These are phyloP conservation scores for Seriola quinqueradiata DNA, from an alignment of 2,113 vertebrate species.

Conservation along the genomic window DNA sequence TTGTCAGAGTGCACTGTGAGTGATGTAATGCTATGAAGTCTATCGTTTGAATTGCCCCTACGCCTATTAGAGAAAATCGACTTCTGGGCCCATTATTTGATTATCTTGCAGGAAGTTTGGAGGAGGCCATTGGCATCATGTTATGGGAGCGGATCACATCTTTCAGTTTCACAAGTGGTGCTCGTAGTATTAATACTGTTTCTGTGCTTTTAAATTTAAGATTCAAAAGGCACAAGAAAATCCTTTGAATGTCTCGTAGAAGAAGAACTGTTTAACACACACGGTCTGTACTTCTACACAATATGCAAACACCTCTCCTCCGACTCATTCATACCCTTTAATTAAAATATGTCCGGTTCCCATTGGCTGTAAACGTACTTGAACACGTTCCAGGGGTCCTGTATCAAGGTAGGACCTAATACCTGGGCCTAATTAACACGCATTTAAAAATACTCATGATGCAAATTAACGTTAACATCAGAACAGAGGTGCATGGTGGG, in stretches of 20 bases:
- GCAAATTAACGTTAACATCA: slow-evolving; percentile 81
- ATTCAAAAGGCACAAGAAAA: background rate
- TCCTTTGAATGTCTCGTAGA: background rate
- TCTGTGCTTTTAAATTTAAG: slow-evolving; percentile 31
- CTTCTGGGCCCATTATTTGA: slow-evolving; percentile 81
- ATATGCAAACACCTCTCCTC: slow-evolving; percentile 20
- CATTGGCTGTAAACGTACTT: slow-evolving; percentile 67
- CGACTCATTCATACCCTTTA: slow-evolving; percentile 46
- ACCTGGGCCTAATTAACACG: slow-evolving; percentile 82
- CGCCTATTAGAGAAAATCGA: slow-evolving; percentile 81
- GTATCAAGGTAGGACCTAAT: slow-evolving; percentile 74
- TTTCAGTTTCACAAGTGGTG: slow-evolving; percentile 51
- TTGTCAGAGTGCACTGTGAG: slow-evolving; percentile 82
- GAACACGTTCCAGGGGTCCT: slow-evolving; percentile 76
- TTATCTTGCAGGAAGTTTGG: slow-evolving; percentile 82
- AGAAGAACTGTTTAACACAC: slow-evolving; percentile 1
- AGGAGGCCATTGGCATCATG: slow-evolving; percentile 67
- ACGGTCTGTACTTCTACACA: slow-evolving; percentile 1
- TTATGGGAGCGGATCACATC: slow-evolving; percentile 59
- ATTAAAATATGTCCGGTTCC: slow-evolving; percentile 64
- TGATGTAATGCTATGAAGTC: slow-evolving; percentile 83
- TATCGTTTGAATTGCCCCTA: slow-evolving; percentile 81
- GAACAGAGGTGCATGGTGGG: slow-evolving; percentile 47
- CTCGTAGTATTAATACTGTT: slow-evolving; percentile 5
- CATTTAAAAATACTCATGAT: slow-evolving; percentile 83